These are phyloP conservation scores for Dipodomys spectabilis DNA, from an alignment of 2,113 vertebrate genomes.

Conservation along the genomic window DNA sequence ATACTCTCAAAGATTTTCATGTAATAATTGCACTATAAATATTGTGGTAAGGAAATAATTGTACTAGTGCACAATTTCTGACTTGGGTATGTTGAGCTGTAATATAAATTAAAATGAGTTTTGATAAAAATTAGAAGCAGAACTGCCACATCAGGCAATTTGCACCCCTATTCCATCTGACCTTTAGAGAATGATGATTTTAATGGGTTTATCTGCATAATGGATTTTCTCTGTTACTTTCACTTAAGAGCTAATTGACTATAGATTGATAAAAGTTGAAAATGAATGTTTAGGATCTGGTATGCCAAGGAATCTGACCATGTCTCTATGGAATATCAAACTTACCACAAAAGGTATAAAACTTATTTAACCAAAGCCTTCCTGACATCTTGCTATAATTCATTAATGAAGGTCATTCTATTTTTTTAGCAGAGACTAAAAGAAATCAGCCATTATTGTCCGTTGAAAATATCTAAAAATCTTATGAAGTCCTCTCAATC, in stretches of 20 bases:
- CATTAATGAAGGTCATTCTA: background rate
- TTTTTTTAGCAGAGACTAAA: background rate
- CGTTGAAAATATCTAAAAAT: background rate
- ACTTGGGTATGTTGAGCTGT: constrained; percentile 10
- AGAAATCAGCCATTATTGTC: background rate
- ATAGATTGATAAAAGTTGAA: constrained; percentile 48
- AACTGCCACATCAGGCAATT: constrained; percentile 41
- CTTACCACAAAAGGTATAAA: background rate
- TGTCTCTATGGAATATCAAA: background rate
- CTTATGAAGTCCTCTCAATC: background rate
- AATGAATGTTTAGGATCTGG: background rate
- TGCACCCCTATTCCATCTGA: background rate
- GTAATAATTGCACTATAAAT: background rate
- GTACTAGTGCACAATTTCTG: background rate
- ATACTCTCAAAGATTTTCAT: background rate
- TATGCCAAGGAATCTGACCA: background rate
- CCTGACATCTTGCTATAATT: background rate
- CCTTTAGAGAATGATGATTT: constrained; percentile 62
- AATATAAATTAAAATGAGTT: constrained; percentile 12
- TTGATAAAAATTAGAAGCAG: constrained; percentile 59
- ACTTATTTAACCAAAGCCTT: background rate
- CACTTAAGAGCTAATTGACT: constrained; percentile 49
- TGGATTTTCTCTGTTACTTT: constrained; percentile 57
- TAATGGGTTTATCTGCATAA: constrained; percentile 57
- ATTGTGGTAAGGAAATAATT: constrained; percentile 22